Percentiles rank a stretch among this genome's conserved stretches.
Evolutionary conservation across 2,888 invertebrate genomes (phyloP).

Genomic region (Metallyticus violacea): DNA sequence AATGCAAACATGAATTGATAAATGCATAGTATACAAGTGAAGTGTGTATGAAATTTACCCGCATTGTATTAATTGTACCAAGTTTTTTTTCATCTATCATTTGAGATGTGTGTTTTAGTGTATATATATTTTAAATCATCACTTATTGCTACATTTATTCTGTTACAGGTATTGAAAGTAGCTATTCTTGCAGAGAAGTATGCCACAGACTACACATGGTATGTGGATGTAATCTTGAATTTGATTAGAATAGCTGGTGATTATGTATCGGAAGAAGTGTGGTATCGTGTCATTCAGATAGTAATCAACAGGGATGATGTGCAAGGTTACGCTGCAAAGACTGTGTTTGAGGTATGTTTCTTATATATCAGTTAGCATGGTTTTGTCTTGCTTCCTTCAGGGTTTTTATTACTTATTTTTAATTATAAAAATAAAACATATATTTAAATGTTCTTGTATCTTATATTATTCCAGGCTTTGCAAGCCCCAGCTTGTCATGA

Average conservation of each 20-base stretch:
- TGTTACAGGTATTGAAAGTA: slow-evolving; percentile 78
- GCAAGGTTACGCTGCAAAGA: slow-evolving; percentile 99
- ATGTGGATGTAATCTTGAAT: slow-evolving; percentile 95
- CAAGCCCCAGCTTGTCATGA: slow-evolving; percentile 99
- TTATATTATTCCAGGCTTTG: slow-evolving; percentile 60
- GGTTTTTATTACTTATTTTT: too few species aligned
- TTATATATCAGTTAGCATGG: too few species aligned
- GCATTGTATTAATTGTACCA: too few species aligned
- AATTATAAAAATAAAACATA: not conserved
- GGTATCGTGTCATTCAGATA: slow-evolving; percentile 99
- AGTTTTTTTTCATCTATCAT: too few species aligned
- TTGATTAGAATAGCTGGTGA: slow-evolving; percentile 99
- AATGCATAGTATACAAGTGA: too few species aligned
- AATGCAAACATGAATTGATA: too few species aligned
- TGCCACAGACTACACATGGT: slow-evolving; percentile 99
- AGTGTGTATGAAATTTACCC: too few species aligned
- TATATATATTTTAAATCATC: slow-evolving; percentile 1
- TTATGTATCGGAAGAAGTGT: slow-evolving; percentile 99
- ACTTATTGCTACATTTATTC: slow-evolving; percentile 1
- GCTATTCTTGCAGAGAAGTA: slow-evolving; percentile 99
- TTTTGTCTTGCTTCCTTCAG: too few species aligned
- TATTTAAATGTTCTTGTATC: not conserved
- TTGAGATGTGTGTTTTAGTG: too few species aligned
- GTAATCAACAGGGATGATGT: slow-evolving; percentile 99
- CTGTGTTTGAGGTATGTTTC: slow-evolving; percentile 85